These are phyloP conservation scores for Lasioglossum baleicum DNA, from an alignment of 1,140 invertebrate genomes.

Conservation along the genomic window DNA sequence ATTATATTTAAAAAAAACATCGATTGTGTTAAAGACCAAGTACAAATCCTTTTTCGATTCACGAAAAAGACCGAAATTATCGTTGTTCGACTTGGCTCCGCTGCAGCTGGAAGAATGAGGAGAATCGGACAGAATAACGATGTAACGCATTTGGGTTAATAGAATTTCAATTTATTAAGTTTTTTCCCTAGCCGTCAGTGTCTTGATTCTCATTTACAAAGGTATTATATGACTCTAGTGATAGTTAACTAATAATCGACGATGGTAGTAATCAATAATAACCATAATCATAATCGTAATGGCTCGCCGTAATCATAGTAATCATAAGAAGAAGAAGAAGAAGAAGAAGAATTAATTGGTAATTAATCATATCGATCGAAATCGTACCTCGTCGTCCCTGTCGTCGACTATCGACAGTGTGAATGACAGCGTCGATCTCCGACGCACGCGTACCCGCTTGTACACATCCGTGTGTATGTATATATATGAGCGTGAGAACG, in stretches of 20 bases:
- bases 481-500: background rate
- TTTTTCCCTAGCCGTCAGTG: constrained; percentile 73
- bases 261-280: constrained; percentile 52
- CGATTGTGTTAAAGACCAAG: too few relatives aligned
- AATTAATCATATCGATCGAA: constrained; percentile 53
- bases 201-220: constrained; percentile 78
- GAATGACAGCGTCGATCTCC: too few relatives aligned
- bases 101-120: too few relatives aligned
- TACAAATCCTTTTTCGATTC: too few relatives aligned
- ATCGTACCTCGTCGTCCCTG: constrained; percentile 34
- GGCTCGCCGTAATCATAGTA: constrained; percentile 48
- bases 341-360: constrained; percentile 20
- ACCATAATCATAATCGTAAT: constrained; percentile 44
- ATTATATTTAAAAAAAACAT: too few relatives aligned
- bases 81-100: too few relatives aligned
- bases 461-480: background rate
- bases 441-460: too few relatives aligned
- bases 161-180: constrained; percentile 79
- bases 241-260: constrained; percentile 65
- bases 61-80: too few relatives aligned
- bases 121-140: constrained; percentile 35
- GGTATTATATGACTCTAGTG: constrained; percentile 72
- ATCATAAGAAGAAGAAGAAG: constrained; percentile 3
- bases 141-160: constrained; percentile 72
- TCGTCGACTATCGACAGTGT: background rate